A percentile compares a stretch with the other conserved stretches of the same genome.
Conservation (phyloP, 2,888 invertebrate species). For the Cryptosula pallasiana region DNA sequence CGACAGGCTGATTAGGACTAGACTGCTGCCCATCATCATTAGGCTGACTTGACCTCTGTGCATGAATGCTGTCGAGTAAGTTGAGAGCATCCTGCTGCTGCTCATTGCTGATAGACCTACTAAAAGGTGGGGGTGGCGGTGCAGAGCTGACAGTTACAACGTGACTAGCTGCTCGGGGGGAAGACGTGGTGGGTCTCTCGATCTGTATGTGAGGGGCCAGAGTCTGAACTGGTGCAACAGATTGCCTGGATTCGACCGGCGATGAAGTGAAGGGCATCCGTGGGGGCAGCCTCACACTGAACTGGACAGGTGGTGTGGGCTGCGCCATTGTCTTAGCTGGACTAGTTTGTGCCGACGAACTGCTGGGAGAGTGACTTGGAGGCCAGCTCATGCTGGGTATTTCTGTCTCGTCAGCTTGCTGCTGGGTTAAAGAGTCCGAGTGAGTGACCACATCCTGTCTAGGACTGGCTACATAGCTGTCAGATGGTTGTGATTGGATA, state of each 20-base stretch:
- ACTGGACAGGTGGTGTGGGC: background rate
- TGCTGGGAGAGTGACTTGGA: background rate
- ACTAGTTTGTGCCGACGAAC: background rate
- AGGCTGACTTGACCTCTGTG: background rate
- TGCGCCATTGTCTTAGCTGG: background rate
- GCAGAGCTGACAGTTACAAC: background rate
- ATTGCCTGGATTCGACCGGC: too few relatives aligned
- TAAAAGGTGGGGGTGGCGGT: background rate
- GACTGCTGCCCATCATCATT: background rate
- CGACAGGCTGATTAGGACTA: background rate
- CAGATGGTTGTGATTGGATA: background rate
- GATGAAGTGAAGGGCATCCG: background rate
- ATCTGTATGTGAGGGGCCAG: constrained; percentile 1
- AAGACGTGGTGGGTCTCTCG: background rate
- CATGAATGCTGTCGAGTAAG: constrained; percentile 19
- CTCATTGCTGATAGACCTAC: background rate
- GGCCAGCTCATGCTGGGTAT: constrained; percentile 14
- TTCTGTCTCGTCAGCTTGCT: too few relatives aligned
- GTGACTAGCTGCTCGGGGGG: background rate
- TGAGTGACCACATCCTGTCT: too few relatives aligned
- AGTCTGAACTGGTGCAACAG: too few relatives aligned
- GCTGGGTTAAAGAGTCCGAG: too few relatives aligned
- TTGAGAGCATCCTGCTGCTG: background rate
- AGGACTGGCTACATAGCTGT: background rate
- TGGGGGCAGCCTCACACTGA: background rate